These are phyloP conservation scores for Ligdia adustata DNA, from an alignment of 2,888 invertebrate species.

Conservation along the genomic window DNA sequence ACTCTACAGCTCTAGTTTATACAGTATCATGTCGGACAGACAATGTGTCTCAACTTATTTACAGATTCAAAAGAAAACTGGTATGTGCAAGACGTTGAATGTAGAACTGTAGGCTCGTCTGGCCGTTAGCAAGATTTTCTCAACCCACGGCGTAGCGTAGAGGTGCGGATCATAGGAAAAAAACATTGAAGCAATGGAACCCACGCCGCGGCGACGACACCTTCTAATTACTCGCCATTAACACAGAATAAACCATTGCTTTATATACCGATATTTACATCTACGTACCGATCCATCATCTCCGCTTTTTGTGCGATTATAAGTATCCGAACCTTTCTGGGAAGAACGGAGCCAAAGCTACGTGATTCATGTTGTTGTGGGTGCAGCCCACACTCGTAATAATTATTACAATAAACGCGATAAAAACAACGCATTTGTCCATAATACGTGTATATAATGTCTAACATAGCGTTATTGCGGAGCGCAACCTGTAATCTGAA, in stretches of 20 bases:
- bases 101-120: too few species aligned
- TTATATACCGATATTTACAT: slow-evolving; percentile 5
- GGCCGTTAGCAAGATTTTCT: too few species aligned
- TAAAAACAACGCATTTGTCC: slow-evolving; percentile 46
- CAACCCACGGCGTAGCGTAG: too few species aligned
- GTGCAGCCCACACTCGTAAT: slow-evolving; percentile 48
- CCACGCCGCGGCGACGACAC: slow-evolving; percentile 30
- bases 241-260: slow-evolving; percentile 37
- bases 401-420: slow-evolving; percentile 49
- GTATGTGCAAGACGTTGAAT: too few species aligned
- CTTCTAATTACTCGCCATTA: slow-evolving; percentile 42
- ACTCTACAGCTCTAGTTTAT: too few species aligned
- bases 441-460: slow-evolving; percentile 35
- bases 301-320: slow-evolving; percentile 33
- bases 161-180: background rate
- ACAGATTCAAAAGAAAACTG: too few species aligned
- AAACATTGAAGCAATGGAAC: slow-evolving; percentile 1
- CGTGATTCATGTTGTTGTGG: slow-evolving; percentile 50
- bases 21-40: too few species aligned
- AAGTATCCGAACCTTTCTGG: slow-evolving; percentile 39
- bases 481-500: slow-evolving; percentile 36
- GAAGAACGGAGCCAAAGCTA: slow-evolving; percentile 8
- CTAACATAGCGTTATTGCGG: slow-evolving; percentile 29
- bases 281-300: slow-evolving; percentile 39
- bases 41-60: too few species aligned